A percentile compares a stretch with the other conserved stretches of the same genome.
phyloP scores from a whole-genome alignment of 2,113 vertebrate species.

The Heptranchias perlo region DNA sequence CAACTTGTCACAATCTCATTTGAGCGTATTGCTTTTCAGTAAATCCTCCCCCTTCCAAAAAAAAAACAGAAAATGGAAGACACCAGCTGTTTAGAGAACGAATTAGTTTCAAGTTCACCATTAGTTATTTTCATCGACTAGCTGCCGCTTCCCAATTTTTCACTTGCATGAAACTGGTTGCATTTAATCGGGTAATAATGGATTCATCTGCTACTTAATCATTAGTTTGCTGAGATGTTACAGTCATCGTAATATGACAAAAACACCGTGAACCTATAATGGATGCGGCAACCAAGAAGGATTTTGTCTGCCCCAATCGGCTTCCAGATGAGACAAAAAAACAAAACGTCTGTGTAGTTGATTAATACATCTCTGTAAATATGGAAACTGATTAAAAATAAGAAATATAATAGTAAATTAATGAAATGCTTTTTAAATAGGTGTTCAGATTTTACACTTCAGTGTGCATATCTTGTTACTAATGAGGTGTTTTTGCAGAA shows the following conservation, averaged over 20 bases:
- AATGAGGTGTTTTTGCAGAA: conserved; percentile 23
- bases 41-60: conserved; percentile 26
- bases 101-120: conserved; percentile 42
- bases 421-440: neutral
- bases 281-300: conserved; percentile 42
- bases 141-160: conserved; percentile 39
- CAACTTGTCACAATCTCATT: conserved; percentile 23
- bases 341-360: neutral
- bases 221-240: conserved; percentile 42
- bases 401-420: neutral
- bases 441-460: neutral
- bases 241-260: conserved; percentile 41
- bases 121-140: conserved; percentile 43
- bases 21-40: neutral
- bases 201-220: conserved; percentile 38
- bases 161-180: conserved; percentile 37
- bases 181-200: conserved; percentile 43
- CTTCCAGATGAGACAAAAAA: conserved; percentile 43
- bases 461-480: neutral
- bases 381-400: neutral
- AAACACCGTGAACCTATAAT: conserved; percentile 39
- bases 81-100: conserved; percentile 32
- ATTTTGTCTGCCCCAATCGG: conserved; percentile 35
- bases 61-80: conserved; percentile 30
- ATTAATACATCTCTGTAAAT: neutral